Evolutionary conservation across 2,797 vertebrate species (phyloP), one percentile per base, ranked within the genome.

Genomic region (Cirrhinus mrigala): DNA sequence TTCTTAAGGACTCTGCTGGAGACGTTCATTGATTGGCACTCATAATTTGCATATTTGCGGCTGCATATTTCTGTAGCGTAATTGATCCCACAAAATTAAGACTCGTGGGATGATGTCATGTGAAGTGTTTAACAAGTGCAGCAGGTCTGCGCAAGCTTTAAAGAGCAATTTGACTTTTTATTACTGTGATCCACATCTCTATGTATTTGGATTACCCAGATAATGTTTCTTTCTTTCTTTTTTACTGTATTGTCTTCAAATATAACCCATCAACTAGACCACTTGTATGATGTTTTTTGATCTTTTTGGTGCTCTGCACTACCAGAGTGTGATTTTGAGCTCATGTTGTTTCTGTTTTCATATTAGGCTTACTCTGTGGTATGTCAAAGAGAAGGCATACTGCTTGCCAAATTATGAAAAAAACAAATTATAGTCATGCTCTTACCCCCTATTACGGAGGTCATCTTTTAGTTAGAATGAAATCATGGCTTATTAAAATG

Each of bases 401-500:
- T 24, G 75, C 64, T 71, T 70, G 52, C 40, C 1, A 3, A 85
- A 79, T 79, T 71, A 85, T 73, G 76, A 62, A 50, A 81, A 81
- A 84, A 71, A 12, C 27, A 62, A 76, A 85, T 84, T 77, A 84
- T 64, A 54, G 48, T 64, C 37, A 2, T 46, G 54, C 76, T 74
- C 66, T 54, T 79, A 66, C 70, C 74, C 60, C 27, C 81, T 24
- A 85, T 85, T 62, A 85, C 1, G 22, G 56, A 82, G 83, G 83
- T 73, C 87, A 85, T 88, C 48, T 64, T 82, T 82, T 60, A 87
- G 46, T 75, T 78, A 24, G 60, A 66, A 64, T 33, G 4, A 82
- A 85, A 82, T 85, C 33, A 58, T 78, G 48, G 22, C 62, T 84
- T 81, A 76, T 84, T 87, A 68, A 87, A 84, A 81, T 69, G 27